Conservation (phyloP, 2,888 invertebrate species). For the Eupithecia pulchellata region DNA sequence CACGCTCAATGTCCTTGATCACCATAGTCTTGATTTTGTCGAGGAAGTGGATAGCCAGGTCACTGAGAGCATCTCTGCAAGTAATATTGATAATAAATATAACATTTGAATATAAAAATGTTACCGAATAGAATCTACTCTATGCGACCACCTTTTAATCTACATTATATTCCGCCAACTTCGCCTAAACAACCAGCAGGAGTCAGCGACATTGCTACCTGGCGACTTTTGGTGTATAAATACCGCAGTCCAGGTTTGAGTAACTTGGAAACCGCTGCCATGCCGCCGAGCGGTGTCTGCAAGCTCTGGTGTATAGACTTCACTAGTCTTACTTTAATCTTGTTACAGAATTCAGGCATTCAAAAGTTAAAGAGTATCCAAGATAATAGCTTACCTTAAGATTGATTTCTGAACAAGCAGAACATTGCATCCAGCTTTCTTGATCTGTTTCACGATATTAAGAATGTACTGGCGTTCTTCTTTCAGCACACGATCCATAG, state of each 20-base stretch:
- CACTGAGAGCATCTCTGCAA: slow-evolving; percentile 97
- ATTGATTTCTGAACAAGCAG: slow-evolving; percentile 94
- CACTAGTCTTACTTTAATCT: not conserved
- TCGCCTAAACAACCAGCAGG: not conserved
- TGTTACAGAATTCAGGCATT: not conserved
- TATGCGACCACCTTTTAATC: too few species aligned
- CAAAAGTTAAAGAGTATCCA: not conserved
- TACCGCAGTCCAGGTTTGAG: too few species aligned
- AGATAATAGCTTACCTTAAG: slow-evolving; percentile 88
- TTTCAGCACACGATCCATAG: slow-evolving; percentile 99
- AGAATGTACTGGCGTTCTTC: slow-evolving; percentile 99
- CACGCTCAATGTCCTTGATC: slow-evolving; percentile 98
- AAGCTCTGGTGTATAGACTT: not conserved
- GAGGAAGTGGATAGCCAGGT: slow-evolving; percentile 98
- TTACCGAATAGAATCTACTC: too few species aligned
- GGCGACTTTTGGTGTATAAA: too few species aligned
- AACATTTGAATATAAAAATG: too few species aligned
- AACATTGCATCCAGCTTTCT: slow-evolving; percentile 99
- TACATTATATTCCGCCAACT: not conserved
- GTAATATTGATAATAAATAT: not conserved
- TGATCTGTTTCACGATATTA: slow-evolving; percentile 99
- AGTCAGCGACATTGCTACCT: too few species aligned
- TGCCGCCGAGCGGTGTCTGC: too few species aligned
- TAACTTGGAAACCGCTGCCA: too few species aligned
- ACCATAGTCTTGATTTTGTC: slow-evolving; percentile 99